A percentile compares a stretch with the other conserved stretches of the same genome.
Conservation (phyloP, 92 coral and sea anemone genomes). For the Paragorgia papillata region DNA sequence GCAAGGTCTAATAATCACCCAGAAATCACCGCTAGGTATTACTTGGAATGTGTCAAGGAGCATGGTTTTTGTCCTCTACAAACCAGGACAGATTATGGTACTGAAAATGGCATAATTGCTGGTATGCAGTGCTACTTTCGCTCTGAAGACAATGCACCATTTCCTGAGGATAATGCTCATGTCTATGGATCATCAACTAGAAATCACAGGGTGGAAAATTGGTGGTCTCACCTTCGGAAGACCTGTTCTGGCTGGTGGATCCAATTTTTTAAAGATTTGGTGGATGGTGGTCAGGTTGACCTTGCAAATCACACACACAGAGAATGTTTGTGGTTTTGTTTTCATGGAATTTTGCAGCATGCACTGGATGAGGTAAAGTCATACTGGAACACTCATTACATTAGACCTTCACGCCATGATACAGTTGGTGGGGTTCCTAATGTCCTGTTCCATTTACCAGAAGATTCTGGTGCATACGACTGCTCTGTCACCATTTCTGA, state of each 20-base stretch:
- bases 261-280: constrained; percentile 59
- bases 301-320: constrained; percentile 47
- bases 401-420: constrained; percentile 64
- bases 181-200: constrained; percentile 4
- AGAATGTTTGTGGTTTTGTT: constrained; percentile 39
- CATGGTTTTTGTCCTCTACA: neutral
- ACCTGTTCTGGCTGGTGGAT: no score
- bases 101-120: constrained; percentile 11
- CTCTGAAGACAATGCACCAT: neutral
- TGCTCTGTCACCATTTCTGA: no score
- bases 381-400: constrained; percentile 73
- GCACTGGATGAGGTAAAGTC: constrained; percentile 67
- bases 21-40: no score
- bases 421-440: constrained; percentile 74
- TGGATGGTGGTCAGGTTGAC: constrained; percentile 40
- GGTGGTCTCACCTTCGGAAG: constrained; percentile 29
- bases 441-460: constrained; percentile 60
- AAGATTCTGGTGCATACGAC: no score
- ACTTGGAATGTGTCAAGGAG: no score
- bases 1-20: no score
- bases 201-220: neutral
- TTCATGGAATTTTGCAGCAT: constrained; percentile 56
- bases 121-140: constrained; percentile 9
- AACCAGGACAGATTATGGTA: neutral
- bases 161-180: neutral